Percentiles rank a stretch among this genome's conserved stretches.
These are phyloP conservation scores for Tipula vernalis DNA, from an alignment of 2,888 invertebrate species.

Conservation along the genomic window DNA sequence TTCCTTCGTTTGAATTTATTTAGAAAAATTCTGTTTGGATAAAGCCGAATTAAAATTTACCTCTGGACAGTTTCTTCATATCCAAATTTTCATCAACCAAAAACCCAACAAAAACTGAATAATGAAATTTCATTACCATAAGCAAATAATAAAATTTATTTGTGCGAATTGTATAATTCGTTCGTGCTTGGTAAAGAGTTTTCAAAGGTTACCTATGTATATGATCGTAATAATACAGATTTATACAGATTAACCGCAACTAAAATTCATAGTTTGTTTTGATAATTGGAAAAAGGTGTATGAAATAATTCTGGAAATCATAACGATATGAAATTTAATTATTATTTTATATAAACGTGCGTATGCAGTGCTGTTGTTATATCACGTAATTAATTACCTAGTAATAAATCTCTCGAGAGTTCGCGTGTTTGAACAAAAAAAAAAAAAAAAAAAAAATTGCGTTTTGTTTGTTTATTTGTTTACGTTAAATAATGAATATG, in stretches of 20 bases:
- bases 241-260: no score
- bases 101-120: background rate
- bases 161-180: background rate
- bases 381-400: background rate
- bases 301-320: background rate
- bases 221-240: no score
- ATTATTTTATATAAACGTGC: background rate
- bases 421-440: background rate
- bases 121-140: background rate
- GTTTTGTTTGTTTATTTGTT: background rate
- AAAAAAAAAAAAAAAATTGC: background rate
- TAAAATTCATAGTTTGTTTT: no score
- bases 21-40: background rate
- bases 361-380: no score
- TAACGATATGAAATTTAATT: background rate
- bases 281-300: background rate
- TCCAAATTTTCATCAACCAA: background rate
- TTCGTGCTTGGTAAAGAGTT: background rate
- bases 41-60: background rate
- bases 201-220: background rate
- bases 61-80: background rate
- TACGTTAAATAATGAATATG: background rate
- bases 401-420: background rate
- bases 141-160: background rate
- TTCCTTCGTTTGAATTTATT: no score